These are phyloP conservation scores for Galerucella nymphaeae DNA, from an alignment of 2,888 invertebrate genomes.

Conservation along the genomic window DNA sequence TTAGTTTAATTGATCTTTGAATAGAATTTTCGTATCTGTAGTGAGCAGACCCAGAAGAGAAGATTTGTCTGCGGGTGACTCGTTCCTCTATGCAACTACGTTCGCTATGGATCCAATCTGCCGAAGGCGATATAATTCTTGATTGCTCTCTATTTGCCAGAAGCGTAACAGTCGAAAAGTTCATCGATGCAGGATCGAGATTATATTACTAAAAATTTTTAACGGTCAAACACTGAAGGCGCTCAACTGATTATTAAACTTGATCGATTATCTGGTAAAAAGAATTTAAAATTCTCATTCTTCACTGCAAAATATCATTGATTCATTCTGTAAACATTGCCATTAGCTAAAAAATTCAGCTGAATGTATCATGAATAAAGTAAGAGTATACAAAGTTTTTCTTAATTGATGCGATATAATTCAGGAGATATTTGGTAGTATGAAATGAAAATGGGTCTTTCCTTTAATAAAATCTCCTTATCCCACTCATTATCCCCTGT, in stretches of 20 bases:
- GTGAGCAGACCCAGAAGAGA: slow-evolving; percentile 40
- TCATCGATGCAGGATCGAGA: neutral
- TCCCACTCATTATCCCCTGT: neutral
- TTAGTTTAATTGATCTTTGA: slow-evolving; percentile 43
- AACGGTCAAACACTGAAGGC: neutral
- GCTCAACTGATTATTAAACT: neutral
- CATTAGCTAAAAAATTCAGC: too few relatives aligned
- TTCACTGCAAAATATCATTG: too few relatives aligned
- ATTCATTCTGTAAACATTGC: too few relatives aligned
- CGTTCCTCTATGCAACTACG: slow-evolving; percentile 22
- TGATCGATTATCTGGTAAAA: neutral
- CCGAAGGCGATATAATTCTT: slow-evolving; percentile 28
- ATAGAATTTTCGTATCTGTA: slow-evolving; percentile 43
- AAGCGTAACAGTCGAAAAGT: neutral
- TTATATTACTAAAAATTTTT: neutral
- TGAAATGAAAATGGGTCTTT: too few relatives aligned
- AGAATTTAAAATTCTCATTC: too few relatives aligned
- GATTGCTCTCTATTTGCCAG: slow-evolving; percentile 1
- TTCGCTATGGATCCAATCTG: slow-evolving; percentile 12
- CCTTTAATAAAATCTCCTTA: too few relatives aligned
- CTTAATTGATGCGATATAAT: too few relatives aligned
- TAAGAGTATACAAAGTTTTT: too few relatives aligned
- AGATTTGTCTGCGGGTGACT: slow-evolving; percentile 38
- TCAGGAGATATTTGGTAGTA: too few relatives aligned
- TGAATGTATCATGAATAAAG: too few relatives aligned